Conservation (phyloP, 2,888 invertebrate genomes). For the Aphelenchoides bicaudatus region DNA sequence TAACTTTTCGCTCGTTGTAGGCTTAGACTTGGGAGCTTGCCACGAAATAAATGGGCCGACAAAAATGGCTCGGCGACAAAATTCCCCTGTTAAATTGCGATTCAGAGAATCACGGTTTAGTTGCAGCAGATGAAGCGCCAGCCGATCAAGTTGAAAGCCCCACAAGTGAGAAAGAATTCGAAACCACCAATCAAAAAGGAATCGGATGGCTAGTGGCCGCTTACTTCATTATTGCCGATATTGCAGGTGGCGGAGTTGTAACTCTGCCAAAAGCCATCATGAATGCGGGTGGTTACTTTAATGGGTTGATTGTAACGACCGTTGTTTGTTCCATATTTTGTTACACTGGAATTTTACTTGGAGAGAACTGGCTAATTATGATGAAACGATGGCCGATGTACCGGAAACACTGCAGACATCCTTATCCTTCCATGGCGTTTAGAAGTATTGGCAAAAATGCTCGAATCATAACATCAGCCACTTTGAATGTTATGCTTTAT, state of each 20-base stretch:
- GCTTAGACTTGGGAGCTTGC: no score
- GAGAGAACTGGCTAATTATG: slow-evolving; percentile 56
- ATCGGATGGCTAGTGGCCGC: slow-evolving; percentile 32
- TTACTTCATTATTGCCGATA: slow-evolving; percentile 51
- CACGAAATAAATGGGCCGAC: no score
- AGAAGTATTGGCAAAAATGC: slow-evolving; percentile 46
- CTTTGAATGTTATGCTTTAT: slow-evolving; percentile 26
- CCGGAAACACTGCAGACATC: slow-evolving; percentile 49
- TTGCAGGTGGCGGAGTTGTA: slow-evolving; percentile 60
- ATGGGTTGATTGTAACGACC: slow-evolving; percentile 32
- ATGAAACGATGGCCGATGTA: slow-evolving; percentile 42
- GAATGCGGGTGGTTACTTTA: slow-evolving; percentile 48
- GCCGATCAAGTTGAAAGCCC: no score
- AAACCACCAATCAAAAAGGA: slow-evolving; percentile 13
- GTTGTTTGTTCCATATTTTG: slow-evolving; percentile 43
- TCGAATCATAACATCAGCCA: slow-evolving; percentile 20
- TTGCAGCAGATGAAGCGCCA: no score
- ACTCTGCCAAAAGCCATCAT: slow-evolving; percentile 57
- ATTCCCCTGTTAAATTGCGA: no score
- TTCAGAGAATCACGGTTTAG: no score
- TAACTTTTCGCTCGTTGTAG: no score
- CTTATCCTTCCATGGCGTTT: slow-evolving; percentile 59
- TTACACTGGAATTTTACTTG: slow-evolving; percentile 57
- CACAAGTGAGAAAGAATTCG: not conserved
- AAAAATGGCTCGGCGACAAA: no score